These are phyloP conservation scores for Orthonychiurus folsomi DNA, from an alignment of 2,888 invertebrate genomes.

Conservation along the genomic window DNA sequence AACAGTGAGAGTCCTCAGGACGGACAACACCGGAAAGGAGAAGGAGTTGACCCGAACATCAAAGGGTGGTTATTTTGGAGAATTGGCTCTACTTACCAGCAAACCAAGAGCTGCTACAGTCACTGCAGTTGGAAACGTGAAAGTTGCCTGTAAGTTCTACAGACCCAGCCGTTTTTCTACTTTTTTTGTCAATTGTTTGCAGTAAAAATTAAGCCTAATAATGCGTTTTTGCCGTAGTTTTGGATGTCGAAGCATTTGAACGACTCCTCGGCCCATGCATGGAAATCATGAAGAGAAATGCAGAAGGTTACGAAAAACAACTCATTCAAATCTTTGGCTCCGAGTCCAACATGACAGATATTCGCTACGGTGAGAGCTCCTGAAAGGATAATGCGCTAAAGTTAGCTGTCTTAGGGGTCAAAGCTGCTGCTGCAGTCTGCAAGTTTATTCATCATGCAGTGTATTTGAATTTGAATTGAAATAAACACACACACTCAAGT, in stretches of 20 bases:
- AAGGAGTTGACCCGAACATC: constrained; percentile 50
- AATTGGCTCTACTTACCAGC: constrained; percentile 91
- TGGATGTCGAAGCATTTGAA: constrained; percentile 97
- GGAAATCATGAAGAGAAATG: constrained; percentile 97
- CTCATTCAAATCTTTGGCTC: constrained; percentile 90
- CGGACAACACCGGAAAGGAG: constrained; percentile 67
- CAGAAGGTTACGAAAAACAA: constrained; percentile 93
- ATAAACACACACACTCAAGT: no score
- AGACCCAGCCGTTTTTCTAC: neutral
- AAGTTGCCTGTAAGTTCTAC: constrained; percentile 92
- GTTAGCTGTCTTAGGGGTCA: no score
- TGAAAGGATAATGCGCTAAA: no score
- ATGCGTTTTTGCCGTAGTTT: constrained; percentile 58
- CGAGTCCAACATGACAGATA: constrained; percentile 84
- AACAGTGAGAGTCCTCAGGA: constrained; percentile 72
- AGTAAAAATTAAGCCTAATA: neutral
- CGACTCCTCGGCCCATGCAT: constrained; percentile 94
- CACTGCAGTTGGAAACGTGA: constrained; percentile 71
- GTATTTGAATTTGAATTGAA: no score
- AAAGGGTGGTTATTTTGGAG: constrained; percentile 83
- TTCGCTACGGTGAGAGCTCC: constrained; percentile 69
- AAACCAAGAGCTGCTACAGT: constrained; percentile 77
- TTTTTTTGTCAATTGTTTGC: neutral
- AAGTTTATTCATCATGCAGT: no score
- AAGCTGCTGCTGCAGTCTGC: no score